Evolutionary conservation across 2,888 invertebrate species (phyloP).

Genomic region (Eupithecia inturbata): DNA sequence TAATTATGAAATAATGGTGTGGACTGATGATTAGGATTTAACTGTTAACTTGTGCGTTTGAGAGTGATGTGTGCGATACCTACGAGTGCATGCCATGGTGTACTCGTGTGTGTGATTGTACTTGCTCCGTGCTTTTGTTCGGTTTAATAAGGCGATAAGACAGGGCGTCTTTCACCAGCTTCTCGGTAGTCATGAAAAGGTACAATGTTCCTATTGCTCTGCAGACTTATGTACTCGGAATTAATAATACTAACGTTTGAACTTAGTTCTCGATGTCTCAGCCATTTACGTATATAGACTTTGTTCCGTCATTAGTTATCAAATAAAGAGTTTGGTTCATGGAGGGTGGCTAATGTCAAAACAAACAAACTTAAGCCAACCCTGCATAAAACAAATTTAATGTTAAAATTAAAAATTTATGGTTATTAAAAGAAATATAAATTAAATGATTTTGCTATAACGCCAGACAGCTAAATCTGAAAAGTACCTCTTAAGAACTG

Average conservation of each 20-base stretch:
- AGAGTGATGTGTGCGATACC: background rate
- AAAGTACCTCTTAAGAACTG: too few relatives aligned
- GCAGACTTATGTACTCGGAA: background rate
- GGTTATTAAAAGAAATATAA: too few relatives aligned
- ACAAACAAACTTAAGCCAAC: too few relatives aligned
- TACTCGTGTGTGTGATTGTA: background rate
- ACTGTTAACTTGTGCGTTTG: background rate
- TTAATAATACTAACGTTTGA: background rate
- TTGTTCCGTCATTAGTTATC: too few relatives aligned
- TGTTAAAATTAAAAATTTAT: too few relatives aligned
- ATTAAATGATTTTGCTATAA: too few relatives aligned
- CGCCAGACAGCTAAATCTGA: too few relatives aligned
- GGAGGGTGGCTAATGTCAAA: too few relatives aligned
- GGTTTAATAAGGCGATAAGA: background rate
- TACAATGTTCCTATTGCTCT: background rate
- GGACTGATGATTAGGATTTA: background rate
- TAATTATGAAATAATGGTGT: background rate
- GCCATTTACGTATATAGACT: too few relatives aligned
- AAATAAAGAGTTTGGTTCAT: too few relatives aligned
- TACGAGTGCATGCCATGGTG: background rate
- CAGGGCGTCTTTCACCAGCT: conserved; percentile 2
- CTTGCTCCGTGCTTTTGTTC: background rate
- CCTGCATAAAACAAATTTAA: too few relatives aligned
- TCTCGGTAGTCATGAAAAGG: conserved; percentile 1
- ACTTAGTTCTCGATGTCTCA: too few relatives aligned